Percentiles rank a stretch among this genome's conserved stretches.
Evolutionary conservation across 2,113 vertebrate species (phyloP).

Genomic region (Delphinus delphis): DNA sequence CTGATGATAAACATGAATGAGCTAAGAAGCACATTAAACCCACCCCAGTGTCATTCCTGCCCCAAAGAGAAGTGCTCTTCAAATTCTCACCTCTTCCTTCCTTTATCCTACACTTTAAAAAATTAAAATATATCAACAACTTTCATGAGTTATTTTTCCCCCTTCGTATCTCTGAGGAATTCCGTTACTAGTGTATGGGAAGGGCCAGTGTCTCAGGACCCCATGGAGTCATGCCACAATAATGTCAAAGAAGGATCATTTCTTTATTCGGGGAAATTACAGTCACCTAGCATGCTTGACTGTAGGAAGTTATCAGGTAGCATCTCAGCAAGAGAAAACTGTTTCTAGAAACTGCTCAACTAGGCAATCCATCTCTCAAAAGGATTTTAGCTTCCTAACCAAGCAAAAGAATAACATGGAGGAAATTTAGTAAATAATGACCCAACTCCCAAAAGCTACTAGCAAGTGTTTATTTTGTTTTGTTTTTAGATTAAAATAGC

Average conservation of each 20-base stretch:
- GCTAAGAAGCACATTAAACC: not conserved
- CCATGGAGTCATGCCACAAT: not conserved
- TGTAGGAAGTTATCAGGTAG: not conserved
- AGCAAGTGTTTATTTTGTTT: not conserved
- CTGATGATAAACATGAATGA: not conserved
- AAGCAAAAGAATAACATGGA: slow-evolving; percentile 4
- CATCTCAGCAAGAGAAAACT: not conserved
- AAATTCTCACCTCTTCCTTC: not conserved
- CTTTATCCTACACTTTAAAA: not conserved
- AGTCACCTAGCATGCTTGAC: not conserved
- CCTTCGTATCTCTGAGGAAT: not conserved
- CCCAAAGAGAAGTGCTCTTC: not conserved
- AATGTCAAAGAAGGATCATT: not conserved
- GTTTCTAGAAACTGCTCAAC: not conserved
- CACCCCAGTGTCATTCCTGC: not conserved
- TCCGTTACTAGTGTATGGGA: not conserved
- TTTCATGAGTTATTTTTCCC: not conserved
- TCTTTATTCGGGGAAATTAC: not conserved
- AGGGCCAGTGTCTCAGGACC: not conserved
- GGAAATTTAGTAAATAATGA: not conserved
- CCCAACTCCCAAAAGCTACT: not conserved
- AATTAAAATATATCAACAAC: not conserved
- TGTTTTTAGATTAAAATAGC: not conserved
- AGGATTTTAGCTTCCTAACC: not conserved
- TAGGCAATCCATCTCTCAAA: not conserved